Evolutionary conservation across 2,888 invertebrate genomes (phyloP).

Genomic region (Sepioteuthis lessoniana): DNA sequence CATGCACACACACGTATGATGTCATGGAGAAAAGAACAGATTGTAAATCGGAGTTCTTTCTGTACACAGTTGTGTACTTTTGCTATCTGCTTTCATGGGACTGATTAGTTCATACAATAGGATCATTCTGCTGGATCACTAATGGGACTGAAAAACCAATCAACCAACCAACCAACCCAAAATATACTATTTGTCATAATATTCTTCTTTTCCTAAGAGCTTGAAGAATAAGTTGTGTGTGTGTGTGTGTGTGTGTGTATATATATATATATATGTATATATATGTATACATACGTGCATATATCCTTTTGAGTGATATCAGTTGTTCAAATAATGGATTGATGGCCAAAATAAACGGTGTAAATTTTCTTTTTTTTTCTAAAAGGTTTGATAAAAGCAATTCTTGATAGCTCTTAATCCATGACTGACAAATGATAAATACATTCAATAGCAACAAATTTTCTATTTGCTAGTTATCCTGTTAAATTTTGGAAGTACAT

Average conservation of each 20-base stretch:
- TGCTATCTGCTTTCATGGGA: slow-evolving; percentile 14
- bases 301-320: neutral
- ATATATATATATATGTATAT: no score
- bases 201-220: neutral
- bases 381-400: neutral
- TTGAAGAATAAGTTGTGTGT: neutral
- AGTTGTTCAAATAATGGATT: neutral
- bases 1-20: neutral
- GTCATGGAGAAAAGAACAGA: neutral
- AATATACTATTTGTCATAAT: neutral
- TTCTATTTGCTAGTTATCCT: neutral
- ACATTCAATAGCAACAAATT: neutral
- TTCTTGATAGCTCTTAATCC: slow-evolving; percentile 16
- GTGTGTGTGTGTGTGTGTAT: no score
- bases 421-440: slow-evolving; percentile 21
- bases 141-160: neutral
- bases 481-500: neutral
- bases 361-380: neutral
- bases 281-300: no score
- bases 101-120: neutral
- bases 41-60: neutral
- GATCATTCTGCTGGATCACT: neutral
- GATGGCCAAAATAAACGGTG: neutral
- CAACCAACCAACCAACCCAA: neutral
- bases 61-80: neutral